Evolutionary conservation across 1,140 invertebrate genomes (phyloP), one percentile per base, ranked within the genome.

Genomic region (Streblospio benedicti): DNA sequence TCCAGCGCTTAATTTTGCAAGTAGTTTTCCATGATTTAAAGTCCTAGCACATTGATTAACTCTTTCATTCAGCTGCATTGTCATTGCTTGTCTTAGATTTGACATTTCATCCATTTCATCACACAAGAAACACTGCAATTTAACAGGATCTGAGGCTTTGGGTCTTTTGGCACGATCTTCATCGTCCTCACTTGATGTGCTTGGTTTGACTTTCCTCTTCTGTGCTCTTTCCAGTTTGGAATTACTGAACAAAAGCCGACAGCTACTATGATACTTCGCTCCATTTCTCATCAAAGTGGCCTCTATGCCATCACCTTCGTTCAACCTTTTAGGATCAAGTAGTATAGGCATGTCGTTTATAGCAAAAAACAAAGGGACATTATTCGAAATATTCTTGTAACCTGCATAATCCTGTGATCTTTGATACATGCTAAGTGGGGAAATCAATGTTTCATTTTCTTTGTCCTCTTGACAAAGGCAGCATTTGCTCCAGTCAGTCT

Each of bases 121-220:
- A n/a, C 57, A 52, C 33, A 59, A 59, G 31, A 59, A 59, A 52
- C 57, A 59, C 32, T 71, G 49, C 66, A 61, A 20, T 67, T 43
- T 23, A 71, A 57, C 54, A 72, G 69, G 2, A 18, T 18, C 38
- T 32, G 55, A 38, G 68, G 63, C 9, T 64, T 60, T 5, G 64
- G 62, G 23, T 58, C 53, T 0, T 69, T 68, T 0, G 72, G 64
- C 0, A 68, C 70, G 4, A 71, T 64, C 18, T 68, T 66, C 16
- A 71, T 52, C 28, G 71, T 61, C 23, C 58, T 14, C n/a, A 57
- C 2, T 56, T 57, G 41, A 58, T 20, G 23, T 44, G 43, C 14
- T 31, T 51, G 27, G 54, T 58, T 25, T 14, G 53, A 12, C 51
- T 4, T 31, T 57, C 45, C 43, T 57, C 58, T n/a, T n/a, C n/a